phyloP scores from a whole-genome alignment of 2,888 invertebrate species.

The Hyppa rectilinea region DNA sequence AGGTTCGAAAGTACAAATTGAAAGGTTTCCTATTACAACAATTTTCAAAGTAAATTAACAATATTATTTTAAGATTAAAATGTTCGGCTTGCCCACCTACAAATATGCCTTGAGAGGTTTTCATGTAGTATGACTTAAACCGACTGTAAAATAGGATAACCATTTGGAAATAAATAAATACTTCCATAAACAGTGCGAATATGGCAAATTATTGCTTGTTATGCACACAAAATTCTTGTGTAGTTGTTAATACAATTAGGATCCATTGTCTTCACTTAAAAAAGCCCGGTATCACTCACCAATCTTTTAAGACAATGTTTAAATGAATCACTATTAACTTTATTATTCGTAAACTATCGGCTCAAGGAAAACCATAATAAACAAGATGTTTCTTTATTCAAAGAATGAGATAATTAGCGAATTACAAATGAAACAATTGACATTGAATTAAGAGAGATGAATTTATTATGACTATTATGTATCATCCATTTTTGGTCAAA shows the following conservation, averaged over 20 bases:
- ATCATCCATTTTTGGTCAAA: too few relatives aligned
- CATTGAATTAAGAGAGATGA: conserved; percentile 7
- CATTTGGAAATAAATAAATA: too few relatives aligned
- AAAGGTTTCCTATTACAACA: too few relatives aligned
- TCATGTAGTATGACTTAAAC: too few relatives aligned
- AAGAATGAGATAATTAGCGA: conserved; percentile 28
- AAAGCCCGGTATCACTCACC: neutral
- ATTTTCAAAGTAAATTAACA: too few relatives aligned
- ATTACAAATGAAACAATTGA: neutral
- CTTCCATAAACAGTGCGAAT: neutral
- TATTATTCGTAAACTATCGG: conserved; percentile 1
- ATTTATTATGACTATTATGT: neutral
- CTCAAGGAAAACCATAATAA: conserved; percentile 27
- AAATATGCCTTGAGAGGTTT: too few relatives aligned
- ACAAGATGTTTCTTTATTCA: conserved; percentile 32
- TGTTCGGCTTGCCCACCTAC: too few relatives aligned
- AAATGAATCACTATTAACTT: neutral
- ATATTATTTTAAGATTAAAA: too few relatives aligned
- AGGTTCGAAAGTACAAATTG: too few relatives aligned
- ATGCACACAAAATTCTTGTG: neutral
- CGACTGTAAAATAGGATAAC: too few relatives aligned
- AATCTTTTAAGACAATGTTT: neutral
- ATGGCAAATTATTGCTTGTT: neutral
- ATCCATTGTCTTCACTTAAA: neutral
- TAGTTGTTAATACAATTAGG: neutral